These are phyloP conservation scores for Trematomus loennbergii DNA, from an alignment of 2,113 vertebrate species.

Conservation along the genomic window DNA sequence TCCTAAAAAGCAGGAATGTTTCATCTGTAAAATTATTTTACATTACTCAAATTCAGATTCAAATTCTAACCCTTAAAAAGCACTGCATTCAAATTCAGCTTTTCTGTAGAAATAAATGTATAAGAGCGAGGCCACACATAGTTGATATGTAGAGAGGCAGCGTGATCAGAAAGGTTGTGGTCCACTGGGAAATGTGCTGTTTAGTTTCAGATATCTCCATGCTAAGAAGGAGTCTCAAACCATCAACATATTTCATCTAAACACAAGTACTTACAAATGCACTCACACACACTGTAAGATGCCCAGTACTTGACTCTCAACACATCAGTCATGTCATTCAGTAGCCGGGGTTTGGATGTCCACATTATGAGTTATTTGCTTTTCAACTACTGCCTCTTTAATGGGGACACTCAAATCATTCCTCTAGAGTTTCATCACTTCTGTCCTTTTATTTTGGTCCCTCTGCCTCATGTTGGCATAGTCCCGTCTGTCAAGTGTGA, in stretches of 20 bases:
- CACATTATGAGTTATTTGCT: slow-evolving; percentile 61
- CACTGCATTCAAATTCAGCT: not conserved
- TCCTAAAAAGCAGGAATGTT: slow-evolving; percentile 33
- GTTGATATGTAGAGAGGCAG: too few species aligned
- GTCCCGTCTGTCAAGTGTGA: slow-evolving; percentile 28
- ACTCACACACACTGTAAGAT: not conserved
- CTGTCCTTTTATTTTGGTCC: slow-evolving; percentile 41
- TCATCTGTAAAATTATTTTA: not conserved
- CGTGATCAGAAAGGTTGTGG: not conserved
- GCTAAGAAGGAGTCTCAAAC: not conserved
- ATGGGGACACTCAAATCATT: slow-evolving; percentile 44
- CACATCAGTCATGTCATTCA: slow-evolving; percentile 37
- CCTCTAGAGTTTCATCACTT: slow-evolving; percentile 63
- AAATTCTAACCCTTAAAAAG: too few species aligned
- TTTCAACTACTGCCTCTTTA: slow-evolving; percentile 48
- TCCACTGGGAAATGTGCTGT: not conserved
- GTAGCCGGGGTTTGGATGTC: slow-evolving; percentile 29
- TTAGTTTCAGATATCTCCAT: not conserved
- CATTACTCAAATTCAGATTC: slow-evolving; percentile 1
- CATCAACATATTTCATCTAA: not conserved
- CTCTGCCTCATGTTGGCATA: slow-evolving; percentile 22
- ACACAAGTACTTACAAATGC: not conserved
- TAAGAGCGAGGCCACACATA: not conserved
- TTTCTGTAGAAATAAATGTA: not conserved
- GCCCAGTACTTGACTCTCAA: not conserved